phyloP scores from a whole-genome alignment of 2,113 vertebrate species.

The Pithys albifrons region DNA sequence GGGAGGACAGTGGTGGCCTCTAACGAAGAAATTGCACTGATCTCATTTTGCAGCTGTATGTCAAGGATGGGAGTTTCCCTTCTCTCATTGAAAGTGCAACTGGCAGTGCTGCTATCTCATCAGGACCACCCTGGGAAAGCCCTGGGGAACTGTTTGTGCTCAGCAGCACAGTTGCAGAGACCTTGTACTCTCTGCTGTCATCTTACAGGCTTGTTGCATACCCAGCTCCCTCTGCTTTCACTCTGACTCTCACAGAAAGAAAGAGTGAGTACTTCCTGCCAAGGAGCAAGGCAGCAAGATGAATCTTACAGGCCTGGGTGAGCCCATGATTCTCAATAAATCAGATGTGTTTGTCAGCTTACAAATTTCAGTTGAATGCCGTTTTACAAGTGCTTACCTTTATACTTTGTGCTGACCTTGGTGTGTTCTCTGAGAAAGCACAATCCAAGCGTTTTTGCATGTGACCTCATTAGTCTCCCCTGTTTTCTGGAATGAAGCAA shows the following conservation, averaged over 20 bases:
- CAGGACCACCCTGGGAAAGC: neutral
- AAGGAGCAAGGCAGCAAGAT: neutral
- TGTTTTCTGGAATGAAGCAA: slow-evolving; percentile 51
- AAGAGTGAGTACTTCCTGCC: neutral
- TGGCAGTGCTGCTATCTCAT: neutral
- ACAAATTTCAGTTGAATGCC: neutral
- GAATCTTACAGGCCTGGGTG: neutral
- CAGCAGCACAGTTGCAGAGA: neutral
- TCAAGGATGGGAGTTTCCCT: neutral
- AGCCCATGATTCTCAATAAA: neutral
- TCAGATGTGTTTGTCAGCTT: neutral
- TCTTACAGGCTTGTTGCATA: neutral
- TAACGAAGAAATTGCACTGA: neutral
- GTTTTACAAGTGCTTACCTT: neutral
- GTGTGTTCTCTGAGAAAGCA: neutral
- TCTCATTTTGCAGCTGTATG: neutral
- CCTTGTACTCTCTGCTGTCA: neutral
- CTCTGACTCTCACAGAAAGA: neutral
- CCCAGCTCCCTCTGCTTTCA: neutral
- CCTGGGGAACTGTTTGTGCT: neutral
- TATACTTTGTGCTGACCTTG: neutral
- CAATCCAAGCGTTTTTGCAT: neutral
- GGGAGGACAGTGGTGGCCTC: neutral
- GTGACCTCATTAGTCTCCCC: neutral
- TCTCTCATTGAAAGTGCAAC: neutral